phyloP scores from a whole-genome alignment of 1,140 invertebrate species.

The Stratiolaelaps scimitus region DNA sequence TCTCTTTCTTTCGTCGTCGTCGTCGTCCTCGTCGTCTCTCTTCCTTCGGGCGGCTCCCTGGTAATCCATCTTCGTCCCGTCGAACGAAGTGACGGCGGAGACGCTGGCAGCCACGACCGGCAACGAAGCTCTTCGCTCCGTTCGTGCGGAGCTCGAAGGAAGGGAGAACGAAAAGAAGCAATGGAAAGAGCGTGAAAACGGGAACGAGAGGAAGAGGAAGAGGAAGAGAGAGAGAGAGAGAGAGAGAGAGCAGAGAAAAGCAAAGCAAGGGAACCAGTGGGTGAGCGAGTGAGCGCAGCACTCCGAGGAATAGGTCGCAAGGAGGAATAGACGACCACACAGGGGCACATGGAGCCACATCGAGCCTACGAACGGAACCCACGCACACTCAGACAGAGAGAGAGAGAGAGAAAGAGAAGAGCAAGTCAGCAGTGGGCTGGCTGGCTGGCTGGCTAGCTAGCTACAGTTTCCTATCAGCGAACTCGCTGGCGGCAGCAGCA shows the following conservation, averaged over 20 bases:
- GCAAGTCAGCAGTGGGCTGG: conserved; percentile 7
- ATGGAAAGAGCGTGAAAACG: background rate
- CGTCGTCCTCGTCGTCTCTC: background rate
- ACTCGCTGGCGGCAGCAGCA: too few species aligned
- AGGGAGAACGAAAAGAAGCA: conserved; percentile 27
- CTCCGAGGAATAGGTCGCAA: conserved; percentile 32
- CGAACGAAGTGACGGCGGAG: too few species aligned
- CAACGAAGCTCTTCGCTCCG: too few species aligned
- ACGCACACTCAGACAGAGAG: background rate
- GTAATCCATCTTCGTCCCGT: too few species aligned
- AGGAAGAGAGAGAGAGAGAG: conserved; percentile 29
- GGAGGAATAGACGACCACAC: background rate
- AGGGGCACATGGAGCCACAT: conserved; percentile 31
- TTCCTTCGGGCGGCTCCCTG: too few species aligned
- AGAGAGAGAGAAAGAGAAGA: conserved; percentile 29
- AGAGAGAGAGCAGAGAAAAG: conserved; percentile 25
- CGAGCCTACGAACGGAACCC: background rate
- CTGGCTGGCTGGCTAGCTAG: too few species aligned
- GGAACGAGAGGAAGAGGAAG: background rate
- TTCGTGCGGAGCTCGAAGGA: background rate
- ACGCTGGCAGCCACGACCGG: too few species aligned
- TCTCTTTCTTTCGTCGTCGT: background rate
- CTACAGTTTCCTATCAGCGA: too few species aligned
- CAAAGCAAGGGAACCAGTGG: background rate
- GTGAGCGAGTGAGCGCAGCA: conserved; percentile 29